Percentiles rank a stretch among this genome's conserved stretches.
Conservation (phyloP, 2,113 vertebrate species). For the Leucoraja erinaceus region DNA sequence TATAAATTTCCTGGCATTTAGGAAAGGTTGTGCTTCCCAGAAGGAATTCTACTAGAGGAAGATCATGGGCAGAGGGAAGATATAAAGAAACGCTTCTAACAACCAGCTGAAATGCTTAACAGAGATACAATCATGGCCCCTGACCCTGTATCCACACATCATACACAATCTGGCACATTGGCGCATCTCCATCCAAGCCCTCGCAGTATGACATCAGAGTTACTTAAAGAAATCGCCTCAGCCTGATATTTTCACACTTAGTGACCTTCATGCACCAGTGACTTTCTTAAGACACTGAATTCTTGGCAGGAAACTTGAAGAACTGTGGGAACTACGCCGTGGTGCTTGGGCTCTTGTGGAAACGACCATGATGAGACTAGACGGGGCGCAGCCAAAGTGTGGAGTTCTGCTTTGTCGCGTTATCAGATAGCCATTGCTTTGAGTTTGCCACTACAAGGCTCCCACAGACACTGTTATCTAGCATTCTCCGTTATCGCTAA, state of each 20-base stretch:
- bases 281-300: slow-evolving; percentile 59
- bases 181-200: background rate
- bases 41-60: background rate
- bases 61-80: background rate
- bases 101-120: background rate
- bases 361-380: slow-evolving; percentile 41
- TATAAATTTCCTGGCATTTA: background rate
- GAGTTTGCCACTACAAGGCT: background rate
- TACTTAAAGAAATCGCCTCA: slow-evolving; percentile 48
- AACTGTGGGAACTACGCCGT: slow-evolving; percentile 57
- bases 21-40: background rate
- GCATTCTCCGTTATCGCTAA: background rate
- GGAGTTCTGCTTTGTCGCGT: background rate
- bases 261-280: slow-evolving; percentile 58
- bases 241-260: slow-evolving; percentile 54
- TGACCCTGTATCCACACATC: background rate
- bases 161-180: background rate
- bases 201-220: slow-evolving; percentile 2
- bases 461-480: background rate
- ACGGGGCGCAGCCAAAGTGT: background rate
- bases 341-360: slow-evolving; percentile 41
- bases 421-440: background rate
- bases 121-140: background rate
- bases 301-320: slow-evolving; percentile 58
- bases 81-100: background rate